Evolutionary conservation across 2,888 invertebrate genomes (phyloP).

Genomic region (Acanthosepion pharaonis): DNA sequence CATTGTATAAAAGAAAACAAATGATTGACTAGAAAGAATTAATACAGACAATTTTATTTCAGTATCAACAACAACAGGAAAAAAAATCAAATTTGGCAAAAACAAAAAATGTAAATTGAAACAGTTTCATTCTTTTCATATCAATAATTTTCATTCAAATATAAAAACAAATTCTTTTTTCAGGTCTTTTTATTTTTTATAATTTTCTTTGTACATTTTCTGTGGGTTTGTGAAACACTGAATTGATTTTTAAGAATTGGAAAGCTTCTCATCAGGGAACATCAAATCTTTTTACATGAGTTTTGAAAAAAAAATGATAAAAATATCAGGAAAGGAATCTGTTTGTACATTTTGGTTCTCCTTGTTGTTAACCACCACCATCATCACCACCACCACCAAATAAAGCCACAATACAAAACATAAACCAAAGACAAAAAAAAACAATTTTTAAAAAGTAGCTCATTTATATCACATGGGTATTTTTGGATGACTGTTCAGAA

Average conservation of each 20-base stretch:
- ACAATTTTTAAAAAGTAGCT: background rate
- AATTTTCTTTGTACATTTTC: background rate
- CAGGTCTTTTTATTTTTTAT: background rate
- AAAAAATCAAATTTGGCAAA: too few relatives aligned
- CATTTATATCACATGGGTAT: background rate
- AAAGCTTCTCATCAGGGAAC: background rate
- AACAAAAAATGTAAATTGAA: background rate
- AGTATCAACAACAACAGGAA: background rate
- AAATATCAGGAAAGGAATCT: background rate
- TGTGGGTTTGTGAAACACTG: background rate
- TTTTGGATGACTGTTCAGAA: background rate
- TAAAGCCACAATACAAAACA: background rate
- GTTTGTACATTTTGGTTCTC: background rate
- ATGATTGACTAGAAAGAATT: background rate
- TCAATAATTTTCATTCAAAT: too few relatives aligned
- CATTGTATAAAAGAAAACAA: background rate
- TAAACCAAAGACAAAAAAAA: background rate
- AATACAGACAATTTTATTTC: slow-evolving; percentile 4
- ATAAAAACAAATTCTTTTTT: background rate
- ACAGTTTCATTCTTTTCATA: background rate
- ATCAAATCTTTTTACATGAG: background rate
- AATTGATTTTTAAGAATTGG: too few relatives aligned
- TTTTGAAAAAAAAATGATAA: background rate
- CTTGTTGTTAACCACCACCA: background rate
- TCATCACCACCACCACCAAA: background rate